Conservation (phyloP, 2,888 invertebrate species). For the Xanthostigma xanthostigma region DNA sequence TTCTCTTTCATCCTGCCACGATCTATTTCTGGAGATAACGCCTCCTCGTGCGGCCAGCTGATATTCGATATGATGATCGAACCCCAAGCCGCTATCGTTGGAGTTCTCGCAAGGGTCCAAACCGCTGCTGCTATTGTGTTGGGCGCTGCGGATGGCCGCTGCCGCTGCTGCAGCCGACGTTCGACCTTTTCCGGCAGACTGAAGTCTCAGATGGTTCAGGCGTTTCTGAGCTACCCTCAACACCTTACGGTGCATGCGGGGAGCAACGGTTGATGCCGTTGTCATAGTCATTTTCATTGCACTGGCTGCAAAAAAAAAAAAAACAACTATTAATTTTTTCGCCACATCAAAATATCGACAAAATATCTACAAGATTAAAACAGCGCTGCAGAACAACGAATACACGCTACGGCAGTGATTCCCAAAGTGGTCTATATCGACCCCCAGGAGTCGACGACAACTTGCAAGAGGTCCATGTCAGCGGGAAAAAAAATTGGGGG, state of each 20-base stretch:
- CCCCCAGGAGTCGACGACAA: too few species aligned
- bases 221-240: slow-evolving; percentile 51
- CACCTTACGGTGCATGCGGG: slow-evolving; percentile 50
- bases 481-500: too few species aligned
- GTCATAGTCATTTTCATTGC: slow-evolving; percentile 60
- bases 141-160: slow-evolving; percentile 28
- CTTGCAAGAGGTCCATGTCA: too few species aligned
- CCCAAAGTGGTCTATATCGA: too few species aligned
- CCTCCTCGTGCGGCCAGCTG: slow-evolving; percentile 24
- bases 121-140: slow-evolving; percentile 30
- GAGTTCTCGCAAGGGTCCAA: slow-evolving; percentile 66
- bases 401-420: too few species aligned
- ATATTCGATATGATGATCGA: slow-evolving; percentile 54
- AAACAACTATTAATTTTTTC: background rate
- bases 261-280: slow-evolving; percentile 47
- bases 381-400: too few species aligned
- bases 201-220: slow-evolving; percentile 15
- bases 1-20: slow-evolving; percentile 15
- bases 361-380: too few species aligned
- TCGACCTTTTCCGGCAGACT: slow-evolving; percentile 25
- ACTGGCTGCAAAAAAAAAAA: slow-evolving; percentile 16
- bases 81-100: slow-evolving; percentile 78
- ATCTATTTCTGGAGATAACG: slow-evolving; percentile 14
- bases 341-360: too few species aligned
- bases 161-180: slow-evolving; percentile 31